phyloP scores from a whole-genome alignment of 2,888 invertebrate genomes.

The Ceraclea dissimilis region DNA sequence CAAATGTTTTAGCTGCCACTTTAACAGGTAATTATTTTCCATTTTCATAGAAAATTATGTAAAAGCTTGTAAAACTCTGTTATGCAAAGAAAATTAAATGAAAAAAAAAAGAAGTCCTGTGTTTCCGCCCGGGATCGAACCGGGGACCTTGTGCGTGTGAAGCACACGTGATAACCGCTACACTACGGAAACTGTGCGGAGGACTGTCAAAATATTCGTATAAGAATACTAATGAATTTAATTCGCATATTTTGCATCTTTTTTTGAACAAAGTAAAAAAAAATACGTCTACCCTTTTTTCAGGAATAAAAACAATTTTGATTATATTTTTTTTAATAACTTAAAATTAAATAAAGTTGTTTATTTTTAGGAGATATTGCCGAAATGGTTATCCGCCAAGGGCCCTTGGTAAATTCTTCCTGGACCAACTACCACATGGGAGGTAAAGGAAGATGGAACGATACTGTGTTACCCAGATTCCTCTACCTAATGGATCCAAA shows the following conservation, averaged over 20 bases:
- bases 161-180: conserved; percentile 75
- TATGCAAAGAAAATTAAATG: conserved; percentile 1
- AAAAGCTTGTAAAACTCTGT: conserved; percentile 3
- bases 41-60: too few species aligned
- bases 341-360: too few species aligned
- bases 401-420: conserved; percentile 41
- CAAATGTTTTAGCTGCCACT: conserved; percentile 56
- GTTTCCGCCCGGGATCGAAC: conserved; percentile 66
- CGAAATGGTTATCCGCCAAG: conserved; percentile 59
- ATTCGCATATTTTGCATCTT: too few species aligned
- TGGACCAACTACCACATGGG: conserved; percentile 43
- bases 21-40: conserved; percentile 41
- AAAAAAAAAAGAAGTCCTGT: conserved; percentile 28
- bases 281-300: too few species aligned
- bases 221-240: too few species aligned
- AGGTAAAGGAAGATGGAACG: conserved; percentile 57
- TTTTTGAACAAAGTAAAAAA: too few species aligned
- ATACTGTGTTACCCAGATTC: conserved; percentile 49
- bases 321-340: too few species aligned
- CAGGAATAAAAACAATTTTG: too few species aligned
- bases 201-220: not conserved
- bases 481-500: conserved; percentile 47
- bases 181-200: conserved; percentile 56
- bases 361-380: conserved; percentile 56
- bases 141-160: conserved; percentile 71